Conservation (phyloP, 1,140 invertebrate species). For the Rhopalosiphum maidis region DNA sequence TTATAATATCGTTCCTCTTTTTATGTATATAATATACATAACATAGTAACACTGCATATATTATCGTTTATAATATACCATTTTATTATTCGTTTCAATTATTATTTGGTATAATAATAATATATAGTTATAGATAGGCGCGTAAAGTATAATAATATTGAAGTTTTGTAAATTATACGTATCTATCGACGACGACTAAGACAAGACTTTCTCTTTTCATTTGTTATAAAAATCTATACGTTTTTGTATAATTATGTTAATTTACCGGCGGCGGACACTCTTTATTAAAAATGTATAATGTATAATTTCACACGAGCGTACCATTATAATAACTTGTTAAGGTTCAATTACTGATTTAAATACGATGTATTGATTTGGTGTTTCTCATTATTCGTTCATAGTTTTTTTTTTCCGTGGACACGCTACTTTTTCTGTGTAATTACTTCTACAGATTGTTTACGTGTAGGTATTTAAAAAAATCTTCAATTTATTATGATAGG, state of each 20-base stretch:
- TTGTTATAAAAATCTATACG: conserved; percentile 35
- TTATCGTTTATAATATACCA: neutral
- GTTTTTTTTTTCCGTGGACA: neutral
- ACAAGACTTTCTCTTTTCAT: conserved; percentile 40
- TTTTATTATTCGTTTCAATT: neutral
- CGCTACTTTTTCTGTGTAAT: neutral
- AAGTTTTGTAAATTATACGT: conserved; percentile 28
- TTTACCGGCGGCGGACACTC: neutral
- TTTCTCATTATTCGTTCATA: conserved; percentile 30
- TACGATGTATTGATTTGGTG: conserved; percentile 13
- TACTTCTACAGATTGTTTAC: neutral
- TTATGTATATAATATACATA: too few species aligned
- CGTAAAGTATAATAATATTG: neutral
- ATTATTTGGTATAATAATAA: neutral
- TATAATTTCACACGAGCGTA: neutral
- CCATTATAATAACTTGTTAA: conserved; percentile 30
- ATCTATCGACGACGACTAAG: neutral
- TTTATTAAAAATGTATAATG: conserved; percentile 32
- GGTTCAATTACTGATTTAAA: conserved; percentile 29
- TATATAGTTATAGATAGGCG: neutral
- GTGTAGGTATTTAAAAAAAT: conserved; percentile 33
- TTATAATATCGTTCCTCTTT: too few species aligned
- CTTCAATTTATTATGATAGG: neutral
- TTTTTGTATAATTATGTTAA: conserved; percentile 42
- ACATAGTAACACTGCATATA: neutral